Evolutionary conservation across 2,797 vertebrate species (phyloP).

Genomic region (Danionella dracula): DNA sequence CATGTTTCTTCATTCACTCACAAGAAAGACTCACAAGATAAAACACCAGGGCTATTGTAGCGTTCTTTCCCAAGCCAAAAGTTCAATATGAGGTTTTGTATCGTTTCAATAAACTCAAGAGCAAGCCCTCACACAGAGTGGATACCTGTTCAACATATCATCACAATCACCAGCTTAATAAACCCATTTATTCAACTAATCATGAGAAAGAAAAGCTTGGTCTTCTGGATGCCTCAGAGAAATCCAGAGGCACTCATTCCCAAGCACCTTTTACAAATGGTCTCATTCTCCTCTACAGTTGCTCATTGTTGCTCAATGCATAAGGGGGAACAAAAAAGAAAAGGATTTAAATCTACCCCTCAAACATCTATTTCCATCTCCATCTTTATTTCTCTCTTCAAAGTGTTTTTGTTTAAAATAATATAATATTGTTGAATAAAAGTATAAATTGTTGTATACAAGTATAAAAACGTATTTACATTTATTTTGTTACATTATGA

Average conservation of each 20-base stretch:
- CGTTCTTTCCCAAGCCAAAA: conserved; percentile 26
- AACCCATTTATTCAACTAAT: conserved; percentile 44
- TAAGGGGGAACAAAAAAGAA: not conserved
- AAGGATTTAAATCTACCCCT: too few species aligned
- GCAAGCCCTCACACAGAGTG: conserved; percentile 36
- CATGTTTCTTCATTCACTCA: conserved; percentile 3
- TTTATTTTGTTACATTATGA: too few species aligned
- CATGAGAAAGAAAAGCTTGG: conserved; percentile 27
- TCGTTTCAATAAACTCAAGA: conserved; percentile 44
- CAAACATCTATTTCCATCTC: too few species aligned
- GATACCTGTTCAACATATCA: conserved; percentile 39
- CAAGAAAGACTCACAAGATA: not conserved
- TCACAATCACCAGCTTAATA: conserved; percentile 47
- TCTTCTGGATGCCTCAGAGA: conserved; percentile 33
- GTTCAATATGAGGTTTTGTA: conserved; percentile 40
- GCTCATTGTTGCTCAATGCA: conserved; percentile 32
- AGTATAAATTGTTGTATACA: too few species aligned
- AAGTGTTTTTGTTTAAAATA: too few species aligned
- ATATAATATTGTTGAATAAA: too few species aligned
- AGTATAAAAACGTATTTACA: too few species aligned
- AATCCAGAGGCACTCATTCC: conserved; percentile 9
- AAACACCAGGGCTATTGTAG: not conserved
- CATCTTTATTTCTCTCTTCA: too few species aligned
- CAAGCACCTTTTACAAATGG: conserved; percentile 38
- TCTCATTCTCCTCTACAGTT: conserved; percentile 26